Evolutionary conservation across 1,140 invertebrate genomes (phyloP), one percentile per base, ranked within the genome.

Genomic region (Bombus haemorrhoidalis): DNA sequence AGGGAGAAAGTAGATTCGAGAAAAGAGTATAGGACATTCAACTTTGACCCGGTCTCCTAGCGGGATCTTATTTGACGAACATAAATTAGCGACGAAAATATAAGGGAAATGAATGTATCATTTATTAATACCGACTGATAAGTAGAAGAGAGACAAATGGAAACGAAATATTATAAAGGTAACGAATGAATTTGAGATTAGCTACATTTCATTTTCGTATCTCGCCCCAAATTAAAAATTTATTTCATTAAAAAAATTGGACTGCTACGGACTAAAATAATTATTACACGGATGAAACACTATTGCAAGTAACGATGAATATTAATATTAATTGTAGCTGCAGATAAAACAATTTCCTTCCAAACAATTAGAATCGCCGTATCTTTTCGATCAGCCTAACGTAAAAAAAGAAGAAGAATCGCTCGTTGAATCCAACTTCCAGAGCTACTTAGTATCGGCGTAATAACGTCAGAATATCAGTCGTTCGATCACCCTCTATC

Each of bases 11-110:
- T 41, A 53, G 73, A 10, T 28, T 43, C 5, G 34, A 37, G 34
- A 5, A 57, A n/a, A 25, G n/a, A 53, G 28, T 71, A 22, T 6
- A 28, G 76, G 62, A 66, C 76, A n/a, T 66, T 66, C 76, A 78
- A 78, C 62, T 78, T 43, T 78, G 76, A 78, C 76, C 76, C 22
- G 28, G 37, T 25, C 59, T 66, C n/a, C 10, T 18, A 4, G 28
- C 9, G 39, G 32, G 25, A 53, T 53, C 18, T 53, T 53, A 18
- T 25, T 43, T 34, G 59, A 10, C 9, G n/a, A n/a, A 12, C 25
- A 47, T 57, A 57, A 75, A 75, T 57, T 34, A 32, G 9, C 47
- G 32, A 32, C 18, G 12, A 22, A 75, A 57, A 22, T 69, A 37
- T 25, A 6, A 28, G 25, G 22, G 25, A 41, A 18, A 53, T 53